These are phyloP conservation scores for Pterostichus madidus DNA, from an alignment of 2,888 invertebrate species.

Conservation along the genomic window DNA sequence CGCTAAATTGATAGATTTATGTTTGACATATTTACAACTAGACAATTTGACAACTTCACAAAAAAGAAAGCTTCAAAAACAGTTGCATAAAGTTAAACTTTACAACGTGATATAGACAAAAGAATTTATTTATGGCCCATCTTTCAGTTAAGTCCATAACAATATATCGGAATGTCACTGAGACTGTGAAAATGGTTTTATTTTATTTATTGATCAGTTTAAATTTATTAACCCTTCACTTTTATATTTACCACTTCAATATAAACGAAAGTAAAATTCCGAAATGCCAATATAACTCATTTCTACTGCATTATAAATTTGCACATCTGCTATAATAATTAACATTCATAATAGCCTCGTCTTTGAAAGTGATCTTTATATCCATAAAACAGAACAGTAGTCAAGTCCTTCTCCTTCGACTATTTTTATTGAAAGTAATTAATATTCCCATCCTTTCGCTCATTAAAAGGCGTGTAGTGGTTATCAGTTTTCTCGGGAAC, in stretches of 20 bases:
- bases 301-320: constrained; percentile 17
- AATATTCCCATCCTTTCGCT: constrained; percentile 57
- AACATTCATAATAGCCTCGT: constrained; percentile 29
- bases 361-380: constrained; percentile 28
- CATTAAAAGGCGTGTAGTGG: background rate
- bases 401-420: constrained; percentile 14
- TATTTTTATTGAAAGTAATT: constrained; percentile 47
- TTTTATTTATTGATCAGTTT: background rate
- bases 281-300: constrained; percentile 21
- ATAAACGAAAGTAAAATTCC: background rate
- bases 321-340: constrained; percentile 46
- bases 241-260: constrained; percentile 22
- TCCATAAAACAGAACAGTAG: constrained; percentile 21
- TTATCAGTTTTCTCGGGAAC: constrained; percentile 1
- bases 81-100: too few relatives aligned
- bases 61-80: too few relatives aligned
- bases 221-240: constrained; percentile 34
- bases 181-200: background rate
- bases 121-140: background rate
- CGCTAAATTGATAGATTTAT: too few relatives aligned
- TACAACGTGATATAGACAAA: too few relatives aligned
- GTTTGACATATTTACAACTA: too few relatives aligned
- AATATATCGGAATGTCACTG: background rate
- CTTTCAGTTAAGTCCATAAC: background rate
- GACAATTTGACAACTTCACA: too few relatives aligned